A percentile compares a stretch with the other conserved stretches of the same genome.
Evolutionary conservation across 2,797 vertebrate genomes (phyloP).

Genomic region (Iguana delicatissima): DNA sequence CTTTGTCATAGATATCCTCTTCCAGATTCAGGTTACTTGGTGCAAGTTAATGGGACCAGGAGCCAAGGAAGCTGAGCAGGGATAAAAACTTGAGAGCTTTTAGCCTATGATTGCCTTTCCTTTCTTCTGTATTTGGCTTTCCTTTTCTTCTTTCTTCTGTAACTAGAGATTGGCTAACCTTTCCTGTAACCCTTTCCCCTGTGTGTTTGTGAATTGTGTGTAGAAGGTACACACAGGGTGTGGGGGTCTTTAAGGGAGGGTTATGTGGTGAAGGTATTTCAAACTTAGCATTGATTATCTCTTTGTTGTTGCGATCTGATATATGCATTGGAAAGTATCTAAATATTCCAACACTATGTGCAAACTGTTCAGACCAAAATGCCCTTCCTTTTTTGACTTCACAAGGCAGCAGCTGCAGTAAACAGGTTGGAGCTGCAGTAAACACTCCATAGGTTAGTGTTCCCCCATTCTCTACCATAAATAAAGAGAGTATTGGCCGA

Average conservation of each 20-base stretch:
- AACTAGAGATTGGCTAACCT: conserved; percentile 71
- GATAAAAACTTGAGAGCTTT: conserved; percentile 61
- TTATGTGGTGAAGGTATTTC: not conserved
- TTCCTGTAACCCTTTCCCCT: conserved; percentile 55
- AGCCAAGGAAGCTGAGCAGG: conserved; percentile 60
- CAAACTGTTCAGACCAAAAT: not conserved
- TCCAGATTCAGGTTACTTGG: not conserved
- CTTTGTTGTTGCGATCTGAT: not conserved
- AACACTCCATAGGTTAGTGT: not conserved
- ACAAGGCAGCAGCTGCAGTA: not conserved
- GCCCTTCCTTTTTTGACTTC: conserved; percentile 3
- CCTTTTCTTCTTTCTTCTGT: conserved; percentile 69
- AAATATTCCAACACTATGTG: not conserved
- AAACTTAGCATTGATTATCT: not conserved
- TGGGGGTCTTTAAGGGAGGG: not conserved
- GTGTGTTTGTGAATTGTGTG: conserved; percentile 23
- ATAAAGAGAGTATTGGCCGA: not conserved
- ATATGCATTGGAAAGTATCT: conserved; percentile 8
- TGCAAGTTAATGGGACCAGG: conserved; percentile 42
- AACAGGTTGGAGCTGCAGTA: not conserved
- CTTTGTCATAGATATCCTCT: not conserved
- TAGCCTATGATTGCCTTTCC: conserved; percentile 55
- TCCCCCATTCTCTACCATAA: not conserved
- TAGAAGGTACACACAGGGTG: not conserved
- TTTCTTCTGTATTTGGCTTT: conserved; percentile 56